phyloP scores from a whole-genome alignment of 2,113 vertebrate species.

The Strix uralensis region DNA sequence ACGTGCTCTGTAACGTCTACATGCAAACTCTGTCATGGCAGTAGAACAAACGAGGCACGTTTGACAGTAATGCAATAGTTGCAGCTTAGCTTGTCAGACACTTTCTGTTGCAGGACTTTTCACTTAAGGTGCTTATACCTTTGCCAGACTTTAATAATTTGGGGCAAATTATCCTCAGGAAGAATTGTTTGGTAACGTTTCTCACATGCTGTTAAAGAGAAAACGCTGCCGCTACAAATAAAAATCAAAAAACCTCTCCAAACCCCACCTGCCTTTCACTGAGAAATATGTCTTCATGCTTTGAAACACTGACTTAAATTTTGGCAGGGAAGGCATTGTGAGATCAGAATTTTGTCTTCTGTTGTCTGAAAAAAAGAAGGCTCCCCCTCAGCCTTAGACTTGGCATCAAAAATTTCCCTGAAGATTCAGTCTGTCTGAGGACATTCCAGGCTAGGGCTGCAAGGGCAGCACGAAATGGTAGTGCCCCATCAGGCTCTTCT shows the following conservation, averaged over 20 bases:
- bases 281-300: background rate
- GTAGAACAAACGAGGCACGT: background rate
- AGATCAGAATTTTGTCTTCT: background rate
- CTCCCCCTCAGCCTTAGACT: background rate
- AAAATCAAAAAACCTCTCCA: background rate
- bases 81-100: background rate
- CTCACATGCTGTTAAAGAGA: background rate
- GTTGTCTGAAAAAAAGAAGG: background rate
- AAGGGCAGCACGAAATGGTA: background rate
- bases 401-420: background rate
- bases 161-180: background rate
- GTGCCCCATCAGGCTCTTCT: background rate
- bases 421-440: background rate
- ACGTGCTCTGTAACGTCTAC: background rate
- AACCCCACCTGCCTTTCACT: background rate
- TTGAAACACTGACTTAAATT: background rate
- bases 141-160: background rate
- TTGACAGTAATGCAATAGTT: background rate
- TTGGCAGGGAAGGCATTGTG: background rate
- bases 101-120: background rate
- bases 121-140: background rate
- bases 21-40: background rate
- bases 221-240: background rate
- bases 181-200: background rate
- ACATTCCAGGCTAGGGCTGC: background rate